phyloP scores from a whole-genome alignment of 2,113 vertebrate species.

The Ameiurus melas region DNA sequence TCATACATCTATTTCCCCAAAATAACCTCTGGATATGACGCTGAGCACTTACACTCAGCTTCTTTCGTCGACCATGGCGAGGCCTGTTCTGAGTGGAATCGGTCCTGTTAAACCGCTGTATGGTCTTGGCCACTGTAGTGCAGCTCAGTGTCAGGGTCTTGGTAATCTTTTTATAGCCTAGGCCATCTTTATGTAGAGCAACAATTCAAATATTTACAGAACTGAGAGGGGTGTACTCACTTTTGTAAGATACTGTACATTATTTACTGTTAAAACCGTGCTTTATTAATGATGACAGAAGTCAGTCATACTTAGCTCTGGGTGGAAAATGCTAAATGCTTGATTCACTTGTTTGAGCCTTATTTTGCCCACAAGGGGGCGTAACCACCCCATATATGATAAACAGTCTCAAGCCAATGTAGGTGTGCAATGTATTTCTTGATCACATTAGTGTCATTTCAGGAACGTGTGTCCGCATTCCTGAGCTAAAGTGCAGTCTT shows the following conservation, averaged over 20 bases:
- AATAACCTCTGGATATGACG: no score
- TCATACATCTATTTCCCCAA: no score
- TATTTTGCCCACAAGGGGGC: neutral
- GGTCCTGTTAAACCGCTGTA: no score
- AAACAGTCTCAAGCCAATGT: neutral
- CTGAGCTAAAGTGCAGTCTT: neutral
- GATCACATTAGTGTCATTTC: neutral
- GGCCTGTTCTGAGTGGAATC: no score
- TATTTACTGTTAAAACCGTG: neutral
- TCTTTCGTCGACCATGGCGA: no score
- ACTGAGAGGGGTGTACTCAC: no score
- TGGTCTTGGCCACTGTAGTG: no score
- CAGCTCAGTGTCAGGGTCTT: no score
- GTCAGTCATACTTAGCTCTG: neutral
- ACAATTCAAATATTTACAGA: no score
- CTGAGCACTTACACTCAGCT: no score
- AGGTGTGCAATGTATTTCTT: neutral
- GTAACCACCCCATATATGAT: neutral
- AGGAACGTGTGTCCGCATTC: neutral
- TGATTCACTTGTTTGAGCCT: neutral
- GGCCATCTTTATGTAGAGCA: no score
- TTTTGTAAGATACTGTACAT: neutral
- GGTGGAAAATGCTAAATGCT: neutral
- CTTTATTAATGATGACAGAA: neutral
- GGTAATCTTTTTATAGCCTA: no score